Evolutionary conservation across 2,888 invertebrate genomes (phyloP), one percentile per base, ranked within the genome.

Genomic region (Meloe dianella): DNA sequence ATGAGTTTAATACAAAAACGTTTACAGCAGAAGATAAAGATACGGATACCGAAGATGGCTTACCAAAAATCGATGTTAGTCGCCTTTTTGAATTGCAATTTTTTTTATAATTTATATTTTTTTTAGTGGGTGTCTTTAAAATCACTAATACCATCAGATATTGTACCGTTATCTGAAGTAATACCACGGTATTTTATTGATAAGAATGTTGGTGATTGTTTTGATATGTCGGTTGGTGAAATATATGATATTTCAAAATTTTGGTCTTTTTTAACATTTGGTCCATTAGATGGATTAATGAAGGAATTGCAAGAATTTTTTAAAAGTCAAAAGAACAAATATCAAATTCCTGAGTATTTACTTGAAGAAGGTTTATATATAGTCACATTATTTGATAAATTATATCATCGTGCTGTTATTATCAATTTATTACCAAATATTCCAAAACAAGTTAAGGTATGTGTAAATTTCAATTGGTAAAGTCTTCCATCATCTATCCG

Each of bases 231-330:
- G 27, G 82, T 88, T 57, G 85, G 83, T 17, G 88, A 84, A 82
- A 85, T 88, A 71, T 88, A 87, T 81, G 88, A 88, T 71, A 85
- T 87, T 54, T 86, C 86, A 29, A 88, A 88, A 80, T 86, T 88
- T 80, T 88, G 88, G 88, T 74, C 88, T 70, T 81, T 85, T 71
- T 82, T 85, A 14, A 82, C 84, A 64, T 84, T 84, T 0, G 78
- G 81, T 0, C 71, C 81, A 74, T 81, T 88, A 79, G 84, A 86
- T 71, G 68, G 77, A 6, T 69, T 86, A 60, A 87, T 87, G 87
- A 85, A 87, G 73, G 83, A 85, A 12, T 85, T 88, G 84, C 85
- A 84, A 27, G 56, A 32, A 8, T 78, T 77, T 67, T 78, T 76
- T 38, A 17, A 60, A 4, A 47, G 62, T 3, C 56, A 77, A 22